Conservation (phyloP, 2,888 invertebrate species). For the Spisula subtruncata region DNA sequence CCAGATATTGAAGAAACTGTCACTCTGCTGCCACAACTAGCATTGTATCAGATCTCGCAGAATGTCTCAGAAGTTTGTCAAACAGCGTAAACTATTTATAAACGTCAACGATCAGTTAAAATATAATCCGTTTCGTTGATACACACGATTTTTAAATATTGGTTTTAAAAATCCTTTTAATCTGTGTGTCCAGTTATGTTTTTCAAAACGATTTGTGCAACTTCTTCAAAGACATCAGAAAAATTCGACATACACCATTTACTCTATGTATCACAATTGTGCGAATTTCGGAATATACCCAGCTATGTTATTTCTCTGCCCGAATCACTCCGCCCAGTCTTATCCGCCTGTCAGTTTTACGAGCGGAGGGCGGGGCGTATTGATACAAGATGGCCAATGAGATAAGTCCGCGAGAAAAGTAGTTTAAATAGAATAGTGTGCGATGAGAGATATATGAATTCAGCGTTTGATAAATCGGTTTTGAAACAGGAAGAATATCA, state of each 20-base stretch:
- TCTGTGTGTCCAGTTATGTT: neutral
- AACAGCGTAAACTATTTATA: neutral
- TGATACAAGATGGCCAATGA: conserved; percentile 45
- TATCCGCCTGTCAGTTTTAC: conserved; percentile 55
- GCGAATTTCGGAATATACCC: conserved; percentile 52
- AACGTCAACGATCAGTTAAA: neutral
- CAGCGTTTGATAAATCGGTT: conserved; percentile 56
- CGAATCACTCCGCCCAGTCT: conserved; percentile 40
- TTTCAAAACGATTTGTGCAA: neutral
- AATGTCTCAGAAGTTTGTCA: neutral
- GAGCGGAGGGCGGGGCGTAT: conserved; percentile 34
- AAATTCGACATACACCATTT: conserved; percentile 45
- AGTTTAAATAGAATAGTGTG: conserved; percentile 32
- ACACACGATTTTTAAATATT: neutral
- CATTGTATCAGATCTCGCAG: neutral
- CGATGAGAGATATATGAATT: conserved; percentile 38
- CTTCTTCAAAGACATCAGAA: neutral
- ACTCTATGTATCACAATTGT: conserved; percentile 41
- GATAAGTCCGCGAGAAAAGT: conserved; percentile 34
- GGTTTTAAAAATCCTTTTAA: neutral
- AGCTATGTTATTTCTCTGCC: conserved; percentile 33
- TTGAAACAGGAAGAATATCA: conserved; percentile 53
- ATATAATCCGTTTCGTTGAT: neutral
- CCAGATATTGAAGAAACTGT: neutral
- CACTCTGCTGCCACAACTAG: neutral